Base-by-base conservation (phyloP, 1,140 invertebrate species). In the Drosophila seguyi region DNA sequence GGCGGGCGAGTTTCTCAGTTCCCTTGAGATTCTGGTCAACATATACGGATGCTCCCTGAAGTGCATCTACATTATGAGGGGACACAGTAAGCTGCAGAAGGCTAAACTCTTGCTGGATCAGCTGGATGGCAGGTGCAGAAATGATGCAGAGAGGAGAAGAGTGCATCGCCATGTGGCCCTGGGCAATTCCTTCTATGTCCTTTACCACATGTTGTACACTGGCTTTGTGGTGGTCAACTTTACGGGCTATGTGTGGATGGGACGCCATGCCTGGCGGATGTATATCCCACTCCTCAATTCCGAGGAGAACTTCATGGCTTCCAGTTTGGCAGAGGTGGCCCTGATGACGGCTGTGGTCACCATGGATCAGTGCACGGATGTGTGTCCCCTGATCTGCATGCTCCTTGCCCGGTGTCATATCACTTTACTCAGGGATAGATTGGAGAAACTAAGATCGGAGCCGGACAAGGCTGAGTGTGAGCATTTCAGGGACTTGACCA, bases 1-100 rank as follows among this genome's bases (percentile, higher is more conserved):
- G 3, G 71, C 71, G 0, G 53, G 60, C 0, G 71, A 87, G 34
- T 87, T 87, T 8, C 52, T 87, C 6, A 87, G 79, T 39, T 87
- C 84, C 2, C 14, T 87, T 0, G 67, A 76, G 29, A 56, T 80
- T 16, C 14, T n/a, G 1, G 36, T 82, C 0, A 80, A 88, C 11
- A 63, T 73, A 3, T 62, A 77, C 2, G 84, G 84, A 4, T 69
- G 57, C 6, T 67, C 76, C 44, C 20, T 83, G 2, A 87, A 87
- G 42, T 36, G 60, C 22, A 36, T 44, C 7, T 73, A 61, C 25
- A 87, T 58, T 0, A 77, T 82, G 36, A 48, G 47, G 0, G 72
- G 75, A 0, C 31, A 60, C 4, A 38, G 10, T 6, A 66, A 77
- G 8, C 73, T 76, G 3, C 34, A 60, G 1, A 13, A 29, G 34